These are phyloP conservation scores for Dysmachus trigonus DNA, from an alignment of 2,888 invertebrate genomes.

Conservation along the genomic window DNA sequence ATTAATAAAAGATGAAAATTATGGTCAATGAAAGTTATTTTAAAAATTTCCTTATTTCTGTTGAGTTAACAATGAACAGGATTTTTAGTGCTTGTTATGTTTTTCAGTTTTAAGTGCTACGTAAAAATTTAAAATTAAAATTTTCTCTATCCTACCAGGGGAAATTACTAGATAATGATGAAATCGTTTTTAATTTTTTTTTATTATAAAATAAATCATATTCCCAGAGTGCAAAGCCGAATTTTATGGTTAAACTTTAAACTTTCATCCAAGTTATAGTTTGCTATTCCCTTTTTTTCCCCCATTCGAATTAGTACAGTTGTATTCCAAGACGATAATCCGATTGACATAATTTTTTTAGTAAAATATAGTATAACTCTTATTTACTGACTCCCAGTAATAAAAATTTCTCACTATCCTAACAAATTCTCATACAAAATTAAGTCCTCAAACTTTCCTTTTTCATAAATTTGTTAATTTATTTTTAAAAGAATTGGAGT, in stretches of 20 bases:
- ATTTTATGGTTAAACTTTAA: neutral
- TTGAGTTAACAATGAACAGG: neutral
- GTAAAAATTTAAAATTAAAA: neutral
- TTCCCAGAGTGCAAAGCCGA: neutral
- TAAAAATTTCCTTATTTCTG: neutral
- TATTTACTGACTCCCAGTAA: neutral
- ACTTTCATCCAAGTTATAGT: neutral
- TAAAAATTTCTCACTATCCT: neutral
- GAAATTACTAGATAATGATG: neutral
- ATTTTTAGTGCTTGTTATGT: neutral
- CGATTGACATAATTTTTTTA: neutral
- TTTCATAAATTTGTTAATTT: no score
- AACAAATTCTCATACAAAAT: neutral
- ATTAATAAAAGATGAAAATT: neutral
- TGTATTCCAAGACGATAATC: neutral
- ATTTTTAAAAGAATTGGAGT: no score
- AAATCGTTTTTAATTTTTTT: neutral
- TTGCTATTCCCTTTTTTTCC: neutral
- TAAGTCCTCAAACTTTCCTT: neutral
- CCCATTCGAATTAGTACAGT: neutral
- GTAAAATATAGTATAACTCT: neutral
- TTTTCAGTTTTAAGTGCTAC: neutral
- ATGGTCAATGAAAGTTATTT: neutral
- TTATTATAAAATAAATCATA: neutral
- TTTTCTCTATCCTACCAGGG: neutral